Conservation (phyloP, 2,797 vertebrate genomes). For the Urocyon cinereoargenteus region DNA sequence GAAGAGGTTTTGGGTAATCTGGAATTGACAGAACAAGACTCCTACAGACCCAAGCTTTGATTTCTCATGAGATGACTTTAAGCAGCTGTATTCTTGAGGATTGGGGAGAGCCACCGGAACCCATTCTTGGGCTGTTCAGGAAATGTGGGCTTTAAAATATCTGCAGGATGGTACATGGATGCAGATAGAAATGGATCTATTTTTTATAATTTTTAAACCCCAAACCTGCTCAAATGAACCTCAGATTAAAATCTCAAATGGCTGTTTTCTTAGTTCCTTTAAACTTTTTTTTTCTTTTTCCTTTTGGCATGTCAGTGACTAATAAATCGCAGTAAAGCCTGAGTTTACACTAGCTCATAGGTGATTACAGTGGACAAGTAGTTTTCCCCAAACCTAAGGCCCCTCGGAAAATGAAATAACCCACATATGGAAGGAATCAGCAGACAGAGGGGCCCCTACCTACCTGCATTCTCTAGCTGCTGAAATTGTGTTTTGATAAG, state of each 20-base stretch:
- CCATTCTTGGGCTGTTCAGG: not conserved
- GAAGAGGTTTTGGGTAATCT: not conserved
- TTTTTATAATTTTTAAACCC: not conserved
- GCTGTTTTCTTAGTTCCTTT: constrained; percentile 71
- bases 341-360: constrained; percentile 85
- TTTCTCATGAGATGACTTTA: constrained; percentile 17
- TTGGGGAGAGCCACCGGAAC: not conserved
- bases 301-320: constrained; percentile 82
- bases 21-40: constrained; percentile 23
- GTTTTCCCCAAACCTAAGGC: constrained; percentile 82
- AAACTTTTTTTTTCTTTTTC: constrained; percentile 79
- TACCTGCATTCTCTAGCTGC: constrained; percentile 82
- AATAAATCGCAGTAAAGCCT: constrained; percentile 86
- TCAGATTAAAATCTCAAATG: constrained; percentile 61
- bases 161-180: not conserved
- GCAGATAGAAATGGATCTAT: not conserved
- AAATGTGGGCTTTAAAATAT: constrained; percentile 27
- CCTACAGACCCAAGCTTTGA: not conserved
- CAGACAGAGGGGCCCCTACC: constrained; percentile 80
- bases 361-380: constrained; percentile 87
- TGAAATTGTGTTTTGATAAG: constrained; percentile 88
- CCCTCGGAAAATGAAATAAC: constrained; percentile 84
- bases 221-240: constrained; percentile 29
- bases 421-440: constrained; percentile 87
- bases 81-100: not conserved